Evolutionary conservation across 1,140 invertebrate species (phyloP), one percentile per base, ranked within the genome.

Genomic region (Caenorhabditis brenneri): DNA sequence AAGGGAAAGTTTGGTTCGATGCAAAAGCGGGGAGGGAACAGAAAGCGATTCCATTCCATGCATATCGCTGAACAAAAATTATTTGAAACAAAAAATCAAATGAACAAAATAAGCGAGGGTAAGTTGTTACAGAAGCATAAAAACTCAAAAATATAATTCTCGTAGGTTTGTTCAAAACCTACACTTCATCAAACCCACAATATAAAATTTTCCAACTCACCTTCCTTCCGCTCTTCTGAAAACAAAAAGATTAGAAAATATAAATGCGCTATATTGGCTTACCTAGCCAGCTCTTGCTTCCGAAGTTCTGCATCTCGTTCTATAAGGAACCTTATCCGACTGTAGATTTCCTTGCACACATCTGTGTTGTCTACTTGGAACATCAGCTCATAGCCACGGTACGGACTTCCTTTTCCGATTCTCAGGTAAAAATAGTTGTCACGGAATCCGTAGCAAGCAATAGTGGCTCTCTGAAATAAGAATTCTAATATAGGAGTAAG

Each of bases 1-100:
- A 7, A 51, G 55, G 58, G 55, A 46, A 9, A 80, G 48, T 51
- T 81, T 55, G 53, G 27, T 51, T 51, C 46, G 51, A 33, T 51
- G 78, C 80, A 82, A 82, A 31, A 82, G 36, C 42, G 55, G 19
- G 33, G 55, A 82, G 19, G 39, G 29, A 36, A 58, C 81, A 69
- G 81, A 33, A 42, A 60, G 60, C 22, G 55, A 46, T 65, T 42
- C 81, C 60, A 36, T 65, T 49, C 81, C 81, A 46, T 42, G 36
- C 58, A 29, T 74, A 31, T 74, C 36, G 9, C 65, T 74, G n/a
- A 74, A 74, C 36, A 65, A 27, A 36, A 31, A 31, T 27, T n/a
- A 15, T 29, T 22, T 36, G 10, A n/a, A 65, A 65, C 16, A 39
- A 65, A n/a, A 65, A 65, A 65, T 29, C 6, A 29, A 29, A 58